These are phyloP conservation scores for Limenitis camilla DNA, from an alignment of 2,888 invertebrate species.

Conservation along the genomic window DNA sequence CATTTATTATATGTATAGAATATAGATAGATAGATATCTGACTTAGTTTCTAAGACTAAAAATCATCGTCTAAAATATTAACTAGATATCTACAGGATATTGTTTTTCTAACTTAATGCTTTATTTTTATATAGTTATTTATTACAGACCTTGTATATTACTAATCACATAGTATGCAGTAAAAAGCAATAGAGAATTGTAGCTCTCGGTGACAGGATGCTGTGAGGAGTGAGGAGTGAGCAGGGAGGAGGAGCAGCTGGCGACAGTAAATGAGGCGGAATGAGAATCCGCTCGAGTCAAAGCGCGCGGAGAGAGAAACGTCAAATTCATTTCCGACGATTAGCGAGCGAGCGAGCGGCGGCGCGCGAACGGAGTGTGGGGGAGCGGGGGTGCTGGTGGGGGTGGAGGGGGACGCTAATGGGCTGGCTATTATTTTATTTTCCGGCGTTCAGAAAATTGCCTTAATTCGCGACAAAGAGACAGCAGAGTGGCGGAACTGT, in stretches of 20 bases:
- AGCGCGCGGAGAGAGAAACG: conserved; percentile 37
- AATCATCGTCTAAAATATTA: too few relatives aligned
- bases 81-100: too few relatives aligned
- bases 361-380: conserved; percentile 9
- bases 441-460: conserved; percentile 62
- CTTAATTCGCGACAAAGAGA: conserved; percentile 43
- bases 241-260: conserved; percentile 19
- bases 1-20: too few relatives aligned
- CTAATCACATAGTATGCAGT: neutral
- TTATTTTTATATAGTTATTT: too few relatives aligned
- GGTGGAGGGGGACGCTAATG: conserved; percentile 46
- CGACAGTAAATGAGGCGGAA: conserved; percentile 36
- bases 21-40: too few relatives aligned
- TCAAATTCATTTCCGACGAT: conserved; percentile 45
- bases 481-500: conserved; percentile 37
- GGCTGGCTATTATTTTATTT: conserved; percentile 64
- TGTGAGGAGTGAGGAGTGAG: neutral
- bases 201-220: too few relatives aligned
- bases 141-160: too few relatives aligned
- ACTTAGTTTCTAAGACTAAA: too few relatives aligned
- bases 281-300: conserved; percentile 34
- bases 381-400: conserved; percentile 20
- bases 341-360: conserved; percentile 37
- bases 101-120: too few relatives aligned
- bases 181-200: neutral